A percentile compares a stretch with the other conserved stretches of the same genome.
Conservation (phyloP, 2,113 vertebrate genomes). For the Ammodramus savannarum region DNA sequence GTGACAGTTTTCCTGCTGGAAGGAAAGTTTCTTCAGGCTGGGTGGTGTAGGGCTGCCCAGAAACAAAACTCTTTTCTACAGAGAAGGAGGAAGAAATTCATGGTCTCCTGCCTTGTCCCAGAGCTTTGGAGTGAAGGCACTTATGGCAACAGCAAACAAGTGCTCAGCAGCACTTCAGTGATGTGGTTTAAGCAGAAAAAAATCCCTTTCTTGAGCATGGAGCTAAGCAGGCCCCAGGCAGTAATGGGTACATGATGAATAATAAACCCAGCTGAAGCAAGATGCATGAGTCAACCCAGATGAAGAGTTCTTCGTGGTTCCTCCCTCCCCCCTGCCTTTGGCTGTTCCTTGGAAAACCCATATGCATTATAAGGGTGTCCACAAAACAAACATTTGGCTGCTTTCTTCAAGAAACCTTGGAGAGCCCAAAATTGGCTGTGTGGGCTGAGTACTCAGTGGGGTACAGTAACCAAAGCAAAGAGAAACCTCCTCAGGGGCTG, state of each 20-base stretch:
- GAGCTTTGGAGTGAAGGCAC: not conserved
- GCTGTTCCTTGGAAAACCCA: constrained; percentile 39
- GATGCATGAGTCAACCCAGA: constrained; percentile 36
- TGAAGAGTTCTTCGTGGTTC: constrained; percentile 11
- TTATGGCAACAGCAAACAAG: not conserved
- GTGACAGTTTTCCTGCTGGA: not conserved
- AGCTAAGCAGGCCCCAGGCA: constrained; percentile 20
- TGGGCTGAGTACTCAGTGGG: constrained; percentile 33
- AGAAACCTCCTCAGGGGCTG: constrained; percentile 17
- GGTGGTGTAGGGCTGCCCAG: not conserved
- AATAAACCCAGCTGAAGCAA: constrained; percentile 37
- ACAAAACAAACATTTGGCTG: constrained; percentile 50
- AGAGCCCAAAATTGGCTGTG: constrained; percentile 34
- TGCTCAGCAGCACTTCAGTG: constrained; percentile 16
- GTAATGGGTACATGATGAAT: constrained; percentile 28
- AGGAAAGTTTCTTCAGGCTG: not conserved
- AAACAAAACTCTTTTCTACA: not conserved
- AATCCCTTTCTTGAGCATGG: not conserved
- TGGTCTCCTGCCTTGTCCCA: not conserved
- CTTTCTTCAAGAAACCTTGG: constrained; percentile 4
- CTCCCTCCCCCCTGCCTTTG: not conserved
- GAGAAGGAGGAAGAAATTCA: not conserved
- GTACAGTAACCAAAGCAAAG: constrained; percentile 37
- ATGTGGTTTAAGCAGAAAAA: not conserved
- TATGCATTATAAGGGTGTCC: not conserved